phyloP scores from a whole-genome alignment of 92 coral and sea anemone species.

The Porites rus region DNA sequence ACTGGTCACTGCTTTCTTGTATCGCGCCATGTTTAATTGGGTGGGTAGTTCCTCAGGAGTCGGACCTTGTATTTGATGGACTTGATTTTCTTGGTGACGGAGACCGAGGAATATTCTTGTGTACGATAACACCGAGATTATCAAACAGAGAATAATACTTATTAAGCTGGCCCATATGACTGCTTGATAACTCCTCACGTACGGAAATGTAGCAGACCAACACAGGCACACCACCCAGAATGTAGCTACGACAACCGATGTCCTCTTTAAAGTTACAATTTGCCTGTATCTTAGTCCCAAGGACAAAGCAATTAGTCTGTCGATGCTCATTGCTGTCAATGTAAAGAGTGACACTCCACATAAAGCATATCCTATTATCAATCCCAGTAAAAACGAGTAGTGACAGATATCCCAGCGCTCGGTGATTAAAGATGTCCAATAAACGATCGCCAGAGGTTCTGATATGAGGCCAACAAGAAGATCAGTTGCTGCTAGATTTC shows the following conservation, averaged over 20 bases:
- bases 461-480: neutral
- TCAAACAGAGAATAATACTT: neutral
- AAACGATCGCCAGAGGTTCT: neutral
- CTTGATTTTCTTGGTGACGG: neutral
- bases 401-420: neutral
- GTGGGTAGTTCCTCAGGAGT: neutral
- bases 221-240: neutral
- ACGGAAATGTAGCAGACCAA: neutral
- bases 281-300: constrained; percentile 2
- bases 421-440: neutral
- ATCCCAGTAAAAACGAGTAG: neutral
- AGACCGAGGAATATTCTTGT: neutral
- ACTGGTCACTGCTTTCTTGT: constrained; percentile 10
- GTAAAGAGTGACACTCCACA: constrained; percentile 1
- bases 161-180: neutral
- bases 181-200: neutral
- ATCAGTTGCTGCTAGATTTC: neutral
- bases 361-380: neutral
- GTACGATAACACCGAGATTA: neutral
- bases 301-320: neutral
- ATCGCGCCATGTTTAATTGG: constrained; percentile 21
- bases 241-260: neutral
- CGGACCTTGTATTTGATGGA: neutral
- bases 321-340: neutral
- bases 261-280: neutral